A percentile compares a stretch with the other conserved stretches of the same genome.
These are phyloP conservation scores for Bombus sylvicola DNA, from an alignment of 1,140 invertebrate species.

Conservation along the genomic window DNA sequence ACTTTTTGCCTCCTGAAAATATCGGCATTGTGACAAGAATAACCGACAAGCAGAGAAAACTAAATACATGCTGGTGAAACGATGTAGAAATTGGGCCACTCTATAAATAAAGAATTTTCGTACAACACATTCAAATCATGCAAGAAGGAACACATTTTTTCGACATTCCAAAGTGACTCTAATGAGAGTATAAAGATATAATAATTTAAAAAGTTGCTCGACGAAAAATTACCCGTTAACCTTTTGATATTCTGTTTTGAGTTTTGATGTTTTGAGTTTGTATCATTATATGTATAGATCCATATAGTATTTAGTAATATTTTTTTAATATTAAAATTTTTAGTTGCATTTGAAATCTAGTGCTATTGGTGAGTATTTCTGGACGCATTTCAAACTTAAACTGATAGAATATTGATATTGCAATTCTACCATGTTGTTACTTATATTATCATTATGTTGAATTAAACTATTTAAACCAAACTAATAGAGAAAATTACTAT, in stretches of 20 bases:
- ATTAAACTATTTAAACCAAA: too few relatives aligned
- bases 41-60: slow-evolving; percentile 45
- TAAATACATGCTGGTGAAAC: slow-evolving; percentile 34
- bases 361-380: not conserved
- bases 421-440: too few relatives aligned
- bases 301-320: not conserved
- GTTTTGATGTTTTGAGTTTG: not conserved
- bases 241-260: not conserved
- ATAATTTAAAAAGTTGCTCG: not conserved
- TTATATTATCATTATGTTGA: too few relatives aligned
- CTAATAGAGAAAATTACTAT: too few relatives aligned
- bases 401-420: too few relatives aligned
- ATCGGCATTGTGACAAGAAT: slow-evolving; percentile 54
- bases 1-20: slow-evolving; percentile 42
- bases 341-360: not conserved
- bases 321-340: not conserved
- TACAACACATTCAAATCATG: slow-evolving; percentile 8
- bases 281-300: not conserved
- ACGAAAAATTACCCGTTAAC: not conserved
- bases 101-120: slow-evolving; percentile 72
- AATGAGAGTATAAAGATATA: not conserved
- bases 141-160: not conserved
- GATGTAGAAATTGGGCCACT: slow-evolving; percentile 63
- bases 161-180: not conserved
- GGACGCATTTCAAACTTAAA: too few relatives aligned